Evolutionary conservation across 2,888 invertebrate species (phyloP), one percentile per base, ranked within the genome.

Genomic region (Chymomyza fuscimana): DNA sequence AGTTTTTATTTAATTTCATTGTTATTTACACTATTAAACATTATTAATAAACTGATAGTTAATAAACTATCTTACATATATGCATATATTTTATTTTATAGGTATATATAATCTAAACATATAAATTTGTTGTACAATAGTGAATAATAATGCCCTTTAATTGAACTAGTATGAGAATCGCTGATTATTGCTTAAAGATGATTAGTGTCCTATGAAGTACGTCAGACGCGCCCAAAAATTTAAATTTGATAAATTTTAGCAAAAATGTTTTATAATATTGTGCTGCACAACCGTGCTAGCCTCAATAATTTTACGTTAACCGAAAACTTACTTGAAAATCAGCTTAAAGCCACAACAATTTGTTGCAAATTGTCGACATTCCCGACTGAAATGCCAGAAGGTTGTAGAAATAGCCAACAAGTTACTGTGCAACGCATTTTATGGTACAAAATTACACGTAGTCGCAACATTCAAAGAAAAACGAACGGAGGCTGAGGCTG

Each of bases 381-480:
- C 19, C 52, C 36, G 60, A 52, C 32, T 65, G 7, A 58, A 56
- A 63, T 72, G 63, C 63, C 25, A 58, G 54, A 51, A 54, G 50
- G n/a, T 60, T 6, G 22, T 67, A 51, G 59, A 46, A 67, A 80
- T 67, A 72, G 67, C 70, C 78, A 72, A 77, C 65, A 63, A 77
- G 74, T 71, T 70, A 62, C 25, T 65, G 65, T 68, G 77, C 74
- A 16, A 58, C 76, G 73, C 74, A 63, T 66, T 73, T 70, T 73
- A 70, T 72, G 64, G 74, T 67, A 79, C 69, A 76, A 82, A 86
- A 82, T 81, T 79, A 69, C 77, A 83, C 84, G 87, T 59, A 69
- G 69, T 56, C 36, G 74, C 54, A 25, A 54, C 36, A 60, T 60
- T 74, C 69, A 73, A 73, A 68, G 77, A 68, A 76, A 70, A 46